phyloP scores from a whole-genome alignment of 1,140 invertebrate genomes.

The Bradysia coprophila region DNA sequence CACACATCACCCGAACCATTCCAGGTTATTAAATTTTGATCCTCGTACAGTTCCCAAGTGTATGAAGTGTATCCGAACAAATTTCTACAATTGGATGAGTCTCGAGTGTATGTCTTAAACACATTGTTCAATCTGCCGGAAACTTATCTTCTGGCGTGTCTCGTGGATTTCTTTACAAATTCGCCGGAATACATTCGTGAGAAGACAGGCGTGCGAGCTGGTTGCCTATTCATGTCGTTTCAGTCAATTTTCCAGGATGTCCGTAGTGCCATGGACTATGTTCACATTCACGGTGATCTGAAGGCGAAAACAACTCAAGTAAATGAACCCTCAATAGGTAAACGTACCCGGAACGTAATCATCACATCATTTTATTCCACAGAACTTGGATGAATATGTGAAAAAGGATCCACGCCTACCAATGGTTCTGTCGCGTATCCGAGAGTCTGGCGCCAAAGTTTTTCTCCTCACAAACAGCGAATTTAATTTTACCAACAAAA shows the following conservation, averaged over 20 bases:
- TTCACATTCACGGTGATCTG: conserved; percentile 74
- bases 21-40: conserved; percentile 12
- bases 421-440: conserved; percentile 69
- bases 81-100: conserved; percentile 87
- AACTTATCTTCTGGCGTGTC: conserved; percentile 85
- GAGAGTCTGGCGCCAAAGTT: conserved; percentile 78
- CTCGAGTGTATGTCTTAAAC: conserved; percentile 86
- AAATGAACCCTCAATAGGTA: too few relatives aligned
- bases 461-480: conserved; percentile 97
- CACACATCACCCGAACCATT: too few relatives aligned
- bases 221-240: conserved; percentile 94
- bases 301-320: conserved; percentile 73
- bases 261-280: conserved; percentile 79
- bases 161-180: conserved; percentile 92
- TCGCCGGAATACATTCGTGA: conserved; percentile 62
- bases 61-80: conserved; percentile 97
- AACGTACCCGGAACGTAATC: too few relatives aligned
- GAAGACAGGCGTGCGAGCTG: conserved; percentile 75
- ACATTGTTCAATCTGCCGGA: conserved; percentile 97
- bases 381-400: conserved; percentile 82
- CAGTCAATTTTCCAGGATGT: conserved; percentile 97
- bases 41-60: conserved; percentile 79
- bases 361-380: neutral
- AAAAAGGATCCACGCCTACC: conserved; percentile 82
- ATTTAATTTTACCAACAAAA: conserved; percentile 85